Conservation (phyloP, 2,113 vertebrate genomes). For the Rana temporaria region DNA sequence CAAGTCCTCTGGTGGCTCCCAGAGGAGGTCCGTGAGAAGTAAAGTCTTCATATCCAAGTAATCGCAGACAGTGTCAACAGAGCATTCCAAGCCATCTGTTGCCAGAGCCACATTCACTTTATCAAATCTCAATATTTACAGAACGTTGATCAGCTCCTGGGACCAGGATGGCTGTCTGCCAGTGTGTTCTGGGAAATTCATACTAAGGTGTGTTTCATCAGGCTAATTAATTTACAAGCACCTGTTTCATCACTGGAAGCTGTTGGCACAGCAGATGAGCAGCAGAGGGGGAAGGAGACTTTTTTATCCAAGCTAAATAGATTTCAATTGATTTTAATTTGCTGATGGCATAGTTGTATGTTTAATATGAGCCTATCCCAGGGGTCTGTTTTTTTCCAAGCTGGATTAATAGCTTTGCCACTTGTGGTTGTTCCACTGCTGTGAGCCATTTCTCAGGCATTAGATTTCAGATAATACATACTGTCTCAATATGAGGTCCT, state of each 20-base stretch:
- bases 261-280: conserved; percentile 77
- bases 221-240: conserved; percentile 94
- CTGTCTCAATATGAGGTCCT: conserved; percentile 17
- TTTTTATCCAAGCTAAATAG: conserved; percentile 74
- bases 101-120: conserved; percentile 84
- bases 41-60: conserved; percentile 80
- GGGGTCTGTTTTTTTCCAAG: conserved; percentile 46
- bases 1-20: conserved; percentile 75
- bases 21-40: conserved; percentile 74
- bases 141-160: conserved; percentile 85
- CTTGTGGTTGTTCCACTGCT: conserved; percentile 52
- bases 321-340: conserved; percentile 82
- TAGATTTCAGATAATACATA: not conserved
- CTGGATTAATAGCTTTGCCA: conserved; percentile 42
- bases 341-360: conserved; percentile 69
- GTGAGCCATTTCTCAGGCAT: conserved; percentile 11
- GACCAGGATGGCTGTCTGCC: conserved; percentile 85
- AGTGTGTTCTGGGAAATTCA: conserved; percentile 78
- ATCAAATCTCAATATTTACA: conserved; percentile 96
- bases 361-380: conserved; percentile 64
- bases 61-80: conserved; percentile 79
- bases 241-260: conserved; percentile 84
- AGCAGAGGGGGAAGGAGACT: conserved; percentile 72
- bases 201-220: conserved; percentile 87
- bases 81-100: conserved; percentile 89